These are phyloP conservation scores for Mactra quadrangularis DNA, from an alignment of 1,140 invertebrate species.

Conservation along the genomic window DNA sequence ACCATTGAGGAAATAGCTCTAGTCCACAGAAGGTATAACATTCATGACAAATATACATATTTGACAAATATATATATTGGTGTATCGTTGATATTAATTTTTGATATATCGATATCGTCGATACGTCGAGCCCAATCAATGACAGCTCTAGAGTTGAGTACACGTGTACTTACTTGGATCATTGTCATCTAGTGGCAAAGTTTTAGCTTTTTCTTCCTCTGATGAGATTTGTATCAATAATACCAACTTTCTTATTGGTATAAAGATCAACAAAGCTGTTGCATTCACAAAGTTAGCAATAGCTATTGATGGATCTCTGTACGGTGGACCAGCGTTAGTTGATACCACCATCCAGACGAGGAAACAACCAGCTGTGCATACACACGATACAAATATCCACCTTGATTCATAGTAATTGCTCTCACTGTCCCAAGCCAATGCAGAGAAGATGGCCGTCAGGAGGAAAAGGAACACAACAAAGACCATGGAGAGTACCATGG, in stretches of 20 bases:
- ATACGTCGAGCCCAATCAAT: too few relatives aligned
- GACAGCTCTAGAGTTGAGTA: too few relatives aligned
- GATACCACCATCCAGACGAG: slow-evolving; percentile 84
- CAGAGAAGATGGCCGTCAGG: slow-evolving; percentile 82
- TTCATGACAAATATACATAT: too few relatives aligned
- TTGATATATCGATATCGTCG: too few relatives aligned
- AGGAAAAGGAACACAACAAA: slow-evolving; percentile 84
- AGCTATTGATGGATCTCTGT: slow-evolving; percentile 79
- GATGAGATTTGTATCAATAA: slow-evolving; percentile 74
- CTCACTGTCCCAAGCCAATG: slow-evolving; percentile 83
- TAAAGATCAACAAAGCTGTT: slow-evolving; percentile 78
- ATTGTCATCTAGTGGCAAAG: slow-evolving; percentile 38
- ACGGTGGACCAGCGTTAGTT: slow-evolving; percentile 79
- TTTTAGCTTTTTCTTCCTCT: slow-evolving; percentile 65
- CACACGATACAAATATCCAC: slow-evolving; percentile 82
- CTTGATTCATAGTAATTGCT: slow-evolving; percentile 83
- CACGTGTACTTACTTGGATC: slow-evolving; percentile 46
- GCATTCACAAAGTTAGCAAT: slow-evolving; percentile 83
- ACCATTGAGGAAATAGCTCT: too few relatives aligned
- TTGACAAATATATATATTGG: too few relatives aligned
- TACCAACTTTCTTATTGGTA: slow-evolving; percentile 82
- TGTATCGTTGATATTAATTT: too few relatives aligned
- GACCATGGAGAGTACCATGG: slow-evolving; percentile 84
- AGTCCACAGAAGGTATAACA: too few relatives aligned
- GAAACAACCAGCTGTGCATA: slow-evolving; percentile 82